Percentiles rank a stretch among this genome's conserved stretches.
Evolutionary conservation across 2,888 invertebrate genomes (phyloP).

Genomic region (Pristionchus mayeri): DNA sequence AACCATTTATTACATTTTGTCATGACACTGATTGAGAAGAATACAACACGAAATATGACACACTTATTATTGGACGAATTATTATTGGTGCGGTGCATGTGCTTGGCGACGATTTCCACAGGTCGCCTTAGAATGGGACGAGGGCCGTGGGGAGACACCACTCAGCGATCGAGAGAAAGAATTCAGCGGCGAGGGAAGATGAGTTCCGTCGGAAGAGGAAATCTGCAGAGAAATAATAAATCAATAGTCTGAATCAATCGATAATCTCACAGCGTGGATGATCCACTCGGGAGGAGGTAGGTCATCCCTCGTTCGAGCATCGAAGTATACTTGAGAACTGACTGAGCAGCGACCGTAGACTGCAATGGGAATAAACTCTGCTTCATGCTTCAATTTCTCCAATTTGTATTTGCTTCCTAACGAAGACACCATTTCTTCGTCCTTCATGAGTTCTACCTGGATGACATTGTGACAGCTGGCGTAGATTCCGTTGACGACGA

Average conservation of each 20-base stretch:
- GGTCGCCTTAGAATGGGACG: constrained; percentile 21
- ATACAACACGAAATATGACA: constrained; percentile 2
- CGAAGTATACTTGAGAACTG: constrained; percentile 31
- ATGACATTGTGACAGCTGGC: constrained; percentile 72
- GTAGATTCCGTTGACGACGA: constrained; percentile 69
- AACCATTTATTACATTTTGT: constrained; percentile 11
- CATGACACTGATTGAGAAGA: constrained; percentile 18
- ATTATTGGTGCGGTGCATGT: constrained; percentile 29
- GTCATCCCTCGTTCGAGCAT: constrained; percentile 35
- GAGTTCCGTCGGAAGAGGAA: constrained; percentile 50
- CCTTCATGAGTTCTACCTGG: constrained; percentile 37
- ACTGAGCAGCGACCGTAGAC: constrained; percentile 25
- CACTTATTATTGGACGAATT: constrained; percentile 38
- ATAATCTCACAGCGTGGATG: not conserved
- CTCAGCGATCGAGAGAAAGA: constrained; percentile 62
- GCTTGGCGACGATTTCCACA: not conserved
- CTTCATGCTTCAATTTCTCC: no score
- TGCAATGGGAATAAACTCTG: not conserved
- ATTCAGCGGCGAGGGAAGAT: constrained; percentile 65
- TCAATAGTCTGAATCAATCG: not conserved
- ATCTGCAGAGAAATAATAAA: not conserved
- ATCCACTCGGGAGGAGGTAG: constrained; percentile 4
- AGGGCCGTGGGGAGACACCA: constrained; percentile 22
- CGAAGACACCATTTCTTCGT: no score
- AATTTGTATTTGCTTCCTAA: no score